phyloP scores from a whole-genome alignment of 1,140 invertebrate species.

The Eriocheir sinensis region DNA sequence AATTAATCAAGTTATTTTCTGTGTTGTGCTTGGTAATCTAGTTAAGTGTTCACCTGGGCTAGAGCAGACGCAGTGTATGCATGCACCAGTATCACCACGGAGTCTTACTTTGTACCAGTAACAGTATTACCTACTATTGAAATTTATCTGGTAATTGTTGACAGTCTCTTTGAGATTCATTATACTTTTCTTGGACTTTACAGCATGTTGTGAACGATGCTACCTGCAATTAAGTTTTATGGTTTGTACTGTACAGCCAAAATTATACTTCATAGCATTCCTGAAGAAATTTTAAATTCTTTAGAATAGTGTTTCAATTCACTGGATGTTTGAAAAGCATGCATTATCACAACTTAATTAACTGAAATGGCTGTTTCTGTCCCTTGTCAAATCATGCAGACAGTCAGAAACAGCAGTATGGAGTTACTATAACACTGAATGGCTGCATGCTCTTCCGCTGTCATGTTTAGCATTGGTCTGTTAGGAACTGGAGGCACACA shows the following conservation, averaged over 20 bases:
- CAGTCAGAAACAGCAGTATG: background rate
- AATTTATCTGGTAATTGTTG: background rate
- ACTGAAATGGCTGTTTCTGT: background rate
- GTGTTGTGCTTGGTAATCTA: background rate
- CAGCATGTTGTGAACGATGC: constrained; percentile 5
- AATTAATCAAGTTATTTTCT: background rate
- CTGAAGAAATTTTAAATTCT: background rate
- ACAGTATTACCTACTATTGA: too few species aligned
- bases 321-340: background rate
- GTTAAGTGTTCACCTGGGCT: background rate
- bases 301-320: background rate
- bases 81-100: background rate
- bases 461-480: background rate
- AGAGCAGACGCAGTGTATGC: background rate
- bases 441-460: background rate
- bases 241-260: constrained; percentile 23
- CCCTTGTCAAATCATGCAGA: too few species aligned
- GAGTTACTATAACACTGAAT: background rate
- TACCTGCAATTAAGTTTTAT: constrained; percentile 26
- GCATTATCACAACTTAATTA: background rate
- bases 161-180: constrained; percentile 13
- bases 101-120: too few species aligned
- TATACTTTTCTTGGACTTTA: background rate
- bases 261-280: background rate
- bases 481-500: background rate